These are phyloP conservation scores for Phycodurus eques DNA, from an alignment of 2,113 vertebrate species.

Conservation along the genomic window DNA sequence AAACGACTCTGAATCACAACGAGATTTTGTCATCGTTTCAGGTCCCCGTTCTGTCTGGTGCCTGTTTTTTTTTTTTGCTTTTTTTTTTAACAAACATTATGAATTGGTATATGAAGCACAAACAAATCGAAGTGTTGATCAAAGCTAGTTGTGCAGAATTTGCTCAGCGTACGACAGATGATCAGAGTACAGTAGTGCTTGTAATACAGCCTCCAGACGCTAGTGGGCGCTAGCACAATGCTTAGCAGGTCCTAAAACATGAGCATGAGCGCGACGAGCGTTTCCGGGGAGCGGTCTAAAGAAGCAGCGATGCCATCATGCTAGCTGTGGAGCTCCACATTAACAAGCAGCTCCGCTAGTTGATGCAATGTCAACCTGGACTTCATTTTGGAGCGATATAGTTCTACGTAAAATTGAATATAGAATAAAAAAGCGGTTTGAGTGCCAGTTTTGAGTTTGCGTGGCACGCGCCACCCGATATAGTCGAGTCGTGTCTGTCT, in stretches of 20 bases:
- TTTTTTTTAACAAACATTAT: too few species aligned
- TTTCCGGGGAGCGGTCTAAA: conserved; percentile 25
- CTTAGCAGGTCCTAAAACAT: too few species aligned
- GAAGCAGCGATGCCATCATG: conserved; percentile 41
- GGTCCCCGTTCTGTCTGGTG: too few species aligned
- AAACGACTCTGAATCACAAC: too few species aligned
- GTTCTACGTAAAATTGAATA: neutral
- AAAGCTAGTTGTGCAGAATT: too few species aligned
- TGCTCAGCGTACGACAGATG: too few species aligned
- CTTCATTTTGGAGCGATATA: neutral
- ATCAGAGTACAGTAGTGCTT: too few species aligned
- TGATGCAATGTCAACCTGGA: conserved; percentile 1
- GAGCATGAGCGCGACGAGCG: neutral
- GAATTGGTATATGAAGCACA: too few species aligned
- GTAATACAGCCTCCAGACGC: neutral
- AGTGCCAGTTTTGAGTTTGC: conserved; percentile 21
- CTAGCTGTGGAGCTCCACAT: conserved; percentile 39
- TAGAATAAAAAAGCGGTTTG: conserved; percentile 38
- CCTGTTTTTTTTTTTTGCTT: too few species aligned
- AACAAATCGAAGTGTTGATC: too few species aligned
- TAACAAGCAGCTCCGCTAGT: conserved; percentile 33
- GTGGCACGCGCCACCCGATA: neutral
- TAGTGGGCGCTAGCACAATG: neutral
- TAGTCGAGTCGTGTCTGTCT: conserved; percentile 12
- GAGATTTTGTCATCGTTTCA: too few species aligned